Evolutionary conservation across 2,113 vertebrate species (phyloP).

Genomic region (Holacanthus passer): DNA sequence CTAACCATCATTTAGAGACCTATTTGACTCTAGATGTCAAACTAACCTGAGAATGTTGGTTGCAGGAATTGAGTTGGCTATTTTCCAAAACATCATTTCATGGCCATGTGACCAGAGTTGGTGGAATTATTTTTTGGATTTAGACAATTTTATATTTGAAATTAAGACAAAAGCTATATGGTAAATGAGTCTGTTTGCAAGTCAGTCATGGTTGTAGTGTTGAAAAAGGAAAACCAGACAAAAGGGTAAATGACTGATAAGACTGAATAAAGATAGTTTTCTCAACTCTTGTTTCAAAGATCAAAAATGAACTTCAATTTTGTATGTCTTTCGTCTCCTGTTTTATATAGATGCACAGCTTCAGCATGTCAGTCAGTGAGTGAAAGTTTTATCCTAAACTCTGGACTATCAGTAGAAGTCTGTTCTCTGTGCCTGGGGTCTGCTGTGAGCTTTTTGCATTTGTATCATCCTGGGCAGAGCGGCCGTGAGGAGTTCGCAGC

Average conservation of each 20-base stretch:
- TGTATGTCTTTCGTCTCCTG: background rate
- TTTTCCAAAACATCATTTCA: slow-evolving; percentile 9
- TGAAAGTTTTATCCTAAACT: slow-evolving; percentile 19
- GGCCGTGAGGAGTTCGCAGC: slow-evolving; percentile 45
- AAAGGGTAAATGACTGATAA: too few relatives aligned
- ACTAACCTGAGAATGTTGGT: background rate
- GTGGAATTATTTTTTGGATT: background rate
- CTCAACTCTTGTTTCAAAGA: background rate
- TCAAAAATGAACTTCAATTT: background rate
- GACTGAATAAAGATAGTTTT: background rate
- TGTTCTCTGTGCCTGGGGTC: slow-evolving; percentile 11
- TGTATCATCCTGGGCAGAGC: slow-evolving; percentile 24
- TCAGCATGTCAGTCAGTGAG: background rate
- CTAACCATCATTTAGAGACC: slow-evolving; percentile 15
- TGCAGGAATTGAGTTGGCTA: background rate
- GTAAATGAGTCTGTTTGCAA: too few relatives aligned
- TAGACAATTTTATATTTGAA: too few relatives aligned
- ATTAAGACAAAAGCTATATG: too few relatives aligned
- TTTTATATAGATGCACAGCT: background rate
- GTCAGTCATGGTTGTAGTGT: too few relatives aligned
- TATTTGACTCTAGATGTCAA: background rate
- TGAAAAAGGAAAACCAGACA: too few relatives aligned
- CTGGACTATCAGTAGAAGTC: slow-evolving; percentile 1
- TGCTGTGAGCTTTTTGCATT: slow-evolving; percentile 43
- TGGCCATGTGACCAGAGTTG: background rate